Conservation (phyloP, 2,797 vertebrate genomes). For the Potorous gilbertii region DNA sequence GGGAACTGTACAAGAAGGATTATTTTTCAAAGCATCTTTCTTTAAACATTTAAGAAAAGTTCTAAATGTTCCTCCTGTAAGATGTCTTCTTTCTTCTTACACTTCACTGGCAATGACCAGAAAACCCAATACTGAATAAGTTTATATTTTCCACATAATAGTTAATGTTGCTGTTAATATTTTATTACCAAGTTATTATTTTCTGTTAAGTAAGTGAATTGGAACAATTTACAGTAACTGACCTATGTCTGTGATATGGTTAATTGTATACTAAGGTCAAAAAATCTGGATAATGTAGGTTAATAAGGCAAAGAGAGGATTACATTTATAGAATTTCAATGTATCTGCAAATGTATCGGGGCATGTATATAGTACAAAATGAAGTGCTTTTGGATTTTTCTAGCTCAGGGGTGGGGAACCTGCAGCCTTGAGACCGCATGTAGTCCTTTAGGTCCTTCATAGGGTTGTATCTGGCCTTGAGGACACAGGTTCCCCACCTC, state of each 20-base stretch:
- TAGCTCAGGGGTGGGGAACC: too few species aligned
- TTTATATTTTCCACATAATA: neutral
- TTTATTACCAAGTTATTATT: neutral
- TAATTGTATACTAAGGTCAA: neutral
- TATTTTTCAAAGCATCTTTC: neutral
- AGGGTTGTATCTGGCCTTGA: too few species aligned
- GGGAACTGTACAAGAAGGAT: neutral
- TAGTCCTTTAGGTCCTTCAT: too few species aligned
- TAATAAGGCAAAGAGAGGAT: neutral
- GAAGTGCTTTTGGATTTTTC: neutral
- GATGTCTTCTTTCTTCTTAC: neutral
- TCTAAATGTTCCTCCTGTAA: neutral
- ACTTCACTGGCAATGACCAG: neutral
- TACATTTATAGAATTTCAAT: neutral
- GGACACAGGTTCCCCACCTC: too few species aligned
- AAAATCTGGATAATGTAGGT: neutral
- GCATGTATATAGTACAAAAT: neutral
- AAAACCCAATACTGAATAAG: neutral
- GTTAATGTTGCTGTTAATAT: neutral
- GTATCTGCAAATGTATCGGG: neutral
- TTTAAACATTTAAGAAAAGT: conserved; percentile 38
- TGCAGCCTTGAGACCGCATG: too few species aligned
- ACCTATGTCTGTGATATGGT: neutral
- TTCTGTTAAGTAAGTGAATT: neutral
- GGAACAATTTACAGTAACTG: neutral